These are phyloP conservation scores for Myanophis thanlyinensis DNA, from an alignment of 2,113 vertebrate species.

Conservation along the genomic window DNA sequence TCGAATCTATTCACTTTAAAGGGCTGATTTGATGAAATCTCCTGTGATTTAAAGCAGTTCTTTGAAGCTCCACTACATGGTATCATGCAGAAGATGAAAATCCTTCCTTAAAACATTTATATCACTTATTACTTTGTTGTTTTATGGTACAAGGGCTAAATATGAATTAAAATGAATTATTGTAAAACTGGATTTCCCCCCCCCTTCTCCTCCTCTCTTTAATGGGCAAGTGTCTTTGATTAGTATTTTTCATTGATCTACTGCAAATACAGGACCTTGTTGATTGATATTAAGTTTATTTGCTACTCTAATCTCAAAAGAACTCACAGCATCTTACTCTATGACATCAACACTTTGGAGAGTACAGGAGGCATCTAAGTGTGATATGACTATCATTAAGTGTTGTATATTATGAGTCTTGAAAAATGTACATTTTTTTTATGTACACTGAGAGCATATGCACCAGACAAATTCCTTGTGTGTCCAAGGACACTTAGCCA, in stretches of 20 bases:
- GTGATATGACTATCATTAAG: no score
- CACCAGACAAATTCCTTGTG: no score
- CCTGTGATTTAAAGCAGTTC: not conserved
- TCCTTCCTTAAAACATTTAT: not conserved
- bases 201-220: not conserved
- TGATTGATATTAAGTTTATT: not conserved
- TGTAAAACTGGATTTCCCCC: not conserved
- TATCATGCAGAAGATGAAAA: not conserved
- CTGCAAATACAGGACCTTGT: not conserved
- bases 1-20: not conserved
- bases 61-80: not conserved
- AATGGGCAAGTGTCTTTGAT: not conserved
- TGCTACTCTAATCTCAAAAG: not conserved
- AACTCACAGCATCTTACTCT: not conserved
- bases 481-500: no score
- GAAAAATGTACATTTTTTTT: no score
- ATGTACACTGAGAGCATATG: no score
- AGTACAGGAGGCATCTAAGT: not conserved
- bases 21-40: not conserved
- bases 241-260: not conserved
- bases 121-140: not conserved
- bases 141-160: not conserved
- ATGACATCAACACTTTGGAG: not conserved
- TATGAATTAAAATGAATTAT: not conserved
- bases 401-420: no score